These are phyloP conservation scores for Drepana falcataria DNA, from an alignment of 2,888 invertebrate species.

Conservation along the genomic window DNA sequence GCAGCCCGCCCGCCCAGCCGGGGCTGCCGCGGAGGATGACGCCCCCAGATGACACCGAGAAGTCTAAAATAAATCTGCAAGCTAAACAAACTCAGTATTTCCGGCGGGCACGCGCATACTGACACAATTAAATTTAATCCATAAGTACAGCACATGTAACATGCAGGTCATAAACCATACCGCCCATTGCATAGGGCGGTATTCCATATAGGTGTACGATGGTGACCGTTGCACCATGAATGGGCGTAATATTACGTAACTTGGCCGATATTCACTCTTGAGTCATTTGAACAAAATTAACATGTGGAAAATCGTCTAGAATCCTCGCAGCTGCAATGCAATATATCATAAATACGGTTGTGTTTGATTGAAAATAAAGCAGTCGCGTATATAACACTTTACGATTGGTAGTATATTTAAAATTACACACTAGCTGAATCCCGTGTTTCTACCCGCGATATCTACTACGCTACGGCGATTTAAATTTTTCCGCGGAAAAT, in stretches of 20 bases:
- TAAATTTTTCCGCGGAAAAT: too few relatives aligned
- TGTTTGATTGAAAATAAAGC: slow-evolving; percentile 3
- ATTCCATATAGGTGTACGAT: slow-evolving; percentile 23
- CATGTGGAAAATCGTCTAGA: slow-evolving; percentile 50
- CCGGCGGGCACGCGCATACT: slow-evolving; percentile 60
- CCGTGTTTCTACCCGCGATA: too few relatives aligned
- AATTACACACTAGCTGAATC: too few relatives aligned
- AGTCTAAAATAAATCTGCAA: slow-evolving; percentile 73
- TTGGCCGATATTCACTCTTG: slow-evolving; percentile 51
- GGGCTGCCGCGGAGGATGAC: slow-evolving; percentile 57
- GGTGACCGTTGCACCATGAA: slow-evolving; percentile 51
- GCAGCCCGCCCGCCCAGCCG: slow-evolving; percentile 26
- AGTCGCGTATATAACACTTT: background rate
- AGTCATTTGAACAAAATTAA: slow-evolving; percentile 62
- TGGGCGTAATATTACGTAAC: slow-evolving; percentile 61
- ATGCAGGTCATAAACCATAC: background rate
- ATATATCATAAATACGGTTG: slow-evolving; percentile 36
- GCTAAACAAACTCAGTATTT: slow-evolving; percentile 71
- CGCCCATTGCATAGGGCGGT: slow-evolving; percentile 13
- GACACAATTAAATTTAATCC: slow-evolving; percentile 57
- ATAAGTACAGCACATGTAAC: slow-evolving; percentile 21
- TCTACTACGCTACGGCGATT: too few relatives aligned
- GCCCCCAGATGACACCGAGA: slow-evolving; percentile 64
- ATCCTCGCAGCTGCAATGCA: slow-evolving; percentile 45
- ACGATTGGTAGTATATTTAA: too few relatives aligned